These are phyloP conservation scores for Emydoidea blandingii DNA, from an alignment of 2,797 vertebrate genomes.

Conservation along the genomic window DNA sequence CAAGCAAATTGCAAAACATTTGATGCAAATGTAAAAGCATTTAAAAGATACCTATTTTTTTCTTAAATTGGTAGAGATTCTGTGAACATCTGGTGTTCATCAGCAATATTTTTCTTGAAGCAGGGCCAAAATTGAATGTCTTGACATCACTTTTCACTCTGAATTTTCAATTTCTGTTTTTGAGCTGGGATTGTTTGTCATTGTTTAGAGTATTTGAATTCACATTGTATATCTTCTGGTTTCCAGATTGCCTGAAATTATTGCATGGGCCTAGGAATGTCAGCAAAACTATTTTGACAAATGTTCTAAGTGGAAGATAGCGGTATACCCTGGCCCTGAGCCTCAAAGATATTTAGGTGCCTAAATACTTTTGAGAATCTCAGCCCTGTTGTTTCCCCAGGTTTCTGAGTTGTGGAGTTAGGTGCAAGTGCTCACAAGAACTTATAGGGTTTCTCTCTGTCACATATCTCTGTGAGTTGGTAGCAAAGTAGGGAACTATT, in stretches of 20 bases:
- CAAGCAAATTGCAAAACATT: not conserved
- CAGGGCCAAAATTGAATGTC: not conserved
- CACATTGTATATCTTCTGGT: not conserved
- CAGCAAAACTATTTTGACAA: not conserved
- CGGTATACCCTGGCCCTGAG: not conserved
- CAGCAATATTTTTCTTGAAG: not conserved
- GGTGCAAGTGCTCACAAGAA: not conserved
- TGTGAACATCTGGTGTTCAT: not conserved
- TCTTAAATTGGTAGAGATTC: not conserved
- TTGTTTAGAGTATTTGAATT: not conserved
- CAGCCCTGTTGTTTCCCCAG: not conserved
- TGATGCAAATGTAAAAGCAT: not conserved
- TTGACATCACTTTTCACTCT: not conserved
- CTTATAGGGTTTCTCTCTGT: not conserved
- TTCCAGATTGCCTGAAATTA: not conserved
- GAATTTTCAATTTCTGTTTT: not conserved
- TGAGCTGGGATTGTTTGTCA: not conserved
- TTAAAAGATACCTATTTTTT: not conserved
- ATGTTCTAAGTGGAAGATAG: not conserved
- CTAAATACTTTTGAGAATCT: not conserved
- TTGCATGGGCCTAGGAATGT: not conserved
- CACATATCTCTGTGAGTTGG: not conserved
- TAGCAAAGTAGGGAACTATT: not conserved
- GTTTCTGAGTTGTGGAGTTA: not conserved
- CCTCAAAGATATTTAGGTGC: not conserved